Evolutionary conservation across 2,113 vertebrate species (phyloP), one percentile per base, ranked within the genome.

Genomic region (Alethe castanea): DNA sequence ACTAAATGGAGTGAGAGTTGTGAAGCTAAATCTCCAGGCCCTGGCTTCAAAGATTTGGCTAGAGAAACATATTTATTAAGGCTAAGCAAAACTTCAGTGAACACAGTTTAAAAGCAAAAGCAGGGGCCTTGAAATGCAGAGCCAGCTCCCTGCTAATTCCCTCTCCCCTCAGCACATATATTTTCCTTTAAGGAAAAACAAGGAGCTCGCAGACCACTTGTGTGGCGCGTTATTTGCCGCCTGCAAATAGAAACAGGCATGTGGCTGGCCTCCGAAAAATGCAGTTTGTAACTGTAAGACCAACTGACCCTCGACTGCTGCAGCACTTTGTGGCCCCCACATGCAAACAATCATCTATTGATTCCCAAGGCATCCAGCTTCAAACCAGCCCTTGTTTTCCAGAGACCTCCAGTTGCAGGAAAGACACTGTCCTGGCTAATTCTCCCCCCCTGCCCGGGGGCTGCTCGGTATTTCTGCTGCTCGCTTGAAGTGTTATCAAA

Each of bases 111-210:
- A 85, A 95, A 93, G 87, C 40, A 91, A 88, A 87, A 72, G 47
- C 56, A 73, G 1, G 16, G 64, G 33, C 36, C 45, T 59, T 5
- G 2, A 95, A 90, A 96, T 1, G 15, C 77, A 93, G 70, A 18
- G 62, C 82, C 85, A 64, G 44, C 45, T 61, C 83, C 71, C 47
- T 40, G 66, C 38, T 86, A 87, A 79, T 64, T 86, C 65, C 23
- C 25, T 86, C 70, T 77, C 70, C 57, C 42, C 52, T 66, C 56
- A 70, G 90, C 44, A 69, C 70, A 88, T 81, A 86, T 60, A 79
- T 97, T 97, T 96, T 97, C 67, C 81, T 91, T 81, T 88, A 94
- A 90, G 71, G 56, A 94, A 95, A 95, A 90, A 66, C 62, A 92
- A 90, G 70, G 83, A 90, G 77, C 82, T 93, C 0, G 0, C 56